A percentile compares a stretch with the other conserved stretches of the same genome.
These are phyloP conservation scores for Gobio gobio DNA, from an alignment of 2,113 vertebrate species.

Conservation along the genomic window DNA sequence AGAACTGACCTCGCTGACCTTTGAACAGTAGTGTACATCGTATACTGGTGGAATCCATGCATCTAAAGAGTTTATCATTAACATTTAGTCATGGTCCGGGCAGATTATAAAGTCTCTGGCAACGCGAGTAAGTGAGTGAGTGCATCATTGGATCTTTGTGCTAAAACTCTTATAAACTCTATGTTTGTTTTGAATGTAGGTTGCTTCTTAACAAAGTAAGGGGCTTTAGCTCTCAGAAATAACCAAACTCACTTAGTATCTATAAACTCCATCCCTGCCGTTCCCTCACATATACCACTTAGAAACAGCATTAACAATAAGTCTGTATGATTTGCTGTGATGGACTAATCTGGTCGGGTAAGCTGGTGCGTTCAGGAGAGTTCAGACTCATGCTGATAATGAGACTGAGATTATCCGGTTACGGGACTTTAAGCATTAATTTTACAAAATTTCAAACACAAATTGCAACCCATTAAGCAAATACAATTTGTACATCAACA, in stretches of 20 bases:
- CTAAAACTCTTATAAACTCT: constrained; percentile 58
- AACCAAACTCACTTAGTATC: constrained; percentile 66
- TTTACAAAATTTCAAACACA: constrained; percentile 12
- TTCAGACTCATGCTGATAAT: constrained; percentile 59
- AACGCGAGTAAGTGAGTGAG: background rate
- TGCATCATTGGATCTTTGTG: constrained; percentile 65
- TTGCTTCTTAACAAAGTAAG: constrained; percentile 37
- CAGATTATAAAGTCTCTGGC: constrained; percentile 26
- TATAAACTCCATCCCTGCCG: constrained; percentile 13
- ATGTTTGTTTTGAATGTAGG: constrained; percentile 36
- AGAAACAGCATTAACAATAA: constrained; percentile 71
- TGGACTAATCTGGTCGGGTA: constrained; percentile 63
- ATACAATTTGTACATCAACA: constrained; percentile 1
- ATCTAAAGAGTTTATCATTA: background rate
- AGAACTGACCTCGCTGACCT: background rate
- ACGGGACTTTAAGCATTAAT: constrained; percentile 17
- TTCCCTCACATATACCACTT: constrained; percentile 39
- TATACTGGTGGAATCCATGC: background rate
- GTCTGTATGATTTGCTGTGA: constrained; percentile 52
- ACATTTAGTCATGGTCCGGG: constrained; percentile 32
- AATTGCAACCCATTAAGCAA: constrained; percentile 60
- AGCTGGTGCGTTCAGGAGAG: constrained; percentile 53
- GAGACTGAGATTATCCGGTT: constrained; percentile 57
- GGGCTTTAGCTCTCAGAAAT: constrained; percentile 17
- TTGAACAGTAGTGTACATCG: background rate